A percentile compares a stretch with the other conserved stretches of the same genome.
Conservation (phyloP, 2,888 invertebrate genomes). For the Mayetiola destructor region DNA sequence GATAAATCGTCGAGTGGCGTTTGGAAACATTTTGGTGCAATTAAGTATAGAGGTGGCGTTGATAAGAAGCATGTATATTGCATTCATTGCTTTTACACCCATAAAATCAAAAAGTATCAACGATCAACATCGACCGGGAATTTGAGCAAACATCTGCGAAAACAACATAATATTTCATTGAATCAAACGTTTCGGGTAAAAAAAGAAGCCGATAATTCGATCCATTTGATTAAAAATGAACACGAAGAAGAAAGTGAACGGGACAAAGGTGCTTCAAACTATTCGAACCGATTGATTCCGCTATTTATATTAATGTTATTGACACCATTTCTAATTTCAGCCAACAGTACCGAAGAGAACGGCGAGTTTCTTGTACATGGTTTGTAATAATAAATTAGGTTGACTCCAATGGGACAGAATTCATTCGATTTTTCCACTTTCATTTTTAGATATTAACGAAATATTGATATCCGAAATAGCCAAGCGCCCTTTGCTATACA, state of each 20-base stretch:
- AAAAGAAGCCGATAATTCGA: not conserved
- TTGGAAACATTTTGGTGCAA: slow-evolving; percentile 14
- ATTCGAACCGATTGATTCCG: not conserved
- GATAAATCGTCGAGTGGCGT: slow-evolving; percentile 14
- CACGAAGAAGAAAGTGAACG: not conserved
- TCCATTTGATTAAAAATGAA: not conserved
- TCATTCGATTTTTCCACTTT: not conserved
- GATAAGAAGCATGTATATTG: slow-evolving; percentile 14
- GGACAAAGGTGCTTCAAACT: not conserved
- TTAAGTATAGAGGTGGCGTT: not conserved
- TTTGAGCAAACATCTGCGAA: slow-evolving; percentile 11
- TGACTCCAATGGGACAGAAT: not conserved
- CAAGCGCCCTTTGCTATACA: slow-evolving; percentile 6
- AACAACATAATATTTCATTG: slow-evolving; percentile 2
- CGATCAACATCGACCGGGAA: slow-evolving; percentile 14
- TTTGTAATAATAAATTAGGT: not conserved
- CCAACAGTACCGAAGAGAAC: not conserved
- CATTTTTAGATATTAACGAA: slow-evolving; percentile 14
- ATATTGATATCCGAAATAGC: slow-evolving; percentile 14
- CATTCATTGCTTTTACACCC: not conserved
- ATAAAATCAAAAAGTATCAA: slow-evolving; percentile 13
- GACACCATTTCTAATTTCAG: too few relatives aligned
- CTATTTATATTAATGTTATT: too few relatives aligned
- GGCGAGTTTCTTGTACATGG: not conserved
- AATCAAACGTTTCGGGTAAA: slow-evolving; percentile 13